These are phyloP conservation scores for Cladorhizidae sp. DNA, from an alignment of 37 sponge, comb jelly and placozoan species.

Conservation along the genomic window DNA sequence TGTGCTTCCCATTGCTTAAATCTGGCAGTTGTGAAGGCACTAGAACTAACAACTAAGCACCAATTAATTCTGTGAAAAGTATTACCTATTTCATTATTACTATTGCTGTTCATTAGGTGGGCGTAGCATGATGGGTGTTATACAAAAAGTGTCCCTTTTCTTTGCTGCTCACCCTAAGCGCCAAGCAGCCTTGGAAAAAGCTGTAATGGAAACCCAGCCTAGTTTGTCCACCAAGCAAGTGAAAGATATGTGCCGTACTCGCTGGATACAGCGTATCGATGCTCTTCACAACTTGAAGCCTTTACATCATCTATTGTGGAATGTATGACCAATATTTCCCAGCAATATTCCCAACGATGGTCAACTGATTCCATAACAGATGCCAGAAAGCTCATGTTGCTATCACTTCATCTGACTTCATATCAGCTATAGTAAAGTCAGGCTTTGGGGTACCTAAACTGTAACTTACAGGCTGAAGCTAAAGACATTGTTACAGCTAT, in stretches of 20 bases:
- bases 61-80: neutral
- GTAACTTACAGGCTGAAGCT: conserved; percentile 56
- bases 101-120: conserved; percentile 6
- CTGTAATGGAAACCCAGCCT: conserved; percentile 37
- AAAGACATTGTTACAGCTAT: conserved; percentile 65
- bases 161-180: conserved; percentile 69
- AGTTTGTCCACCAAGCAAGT: conserved; percentile 21
- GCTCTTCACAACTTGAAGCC: conserved; percentile 35
- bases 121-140: conserved; percentile 63
- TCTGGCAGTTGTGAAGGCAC: conserved; percentile 53
- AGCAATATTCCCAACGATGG: conserved; percentile 51
- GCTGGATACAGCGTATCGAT: conserved; percentile 66
- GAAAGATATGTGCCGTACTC: conserved; percentile 61
- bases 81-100: neutral
- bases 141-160: conserved; percentile 45
- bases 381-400: conserved; percentile 51
- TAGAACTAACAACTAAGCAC: neutral
- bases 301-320: conserved; percentile 62
- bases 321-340: conserved; percentile 60
- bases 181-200: conserved; percentile 46
- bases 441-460: conserved; percentile 40
- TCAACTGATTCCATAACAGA: conserved; percentile 47
- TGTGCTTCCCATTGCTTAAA: conserved; percentile 60
- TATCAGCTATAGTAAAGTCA: conserved; percentile 51
- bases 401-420: conserved; percentile 55